phyloP scores from a whole-genome alignment of 2,113 vertebrate genomes.

The Pontoporia blainvillei region DNA sequence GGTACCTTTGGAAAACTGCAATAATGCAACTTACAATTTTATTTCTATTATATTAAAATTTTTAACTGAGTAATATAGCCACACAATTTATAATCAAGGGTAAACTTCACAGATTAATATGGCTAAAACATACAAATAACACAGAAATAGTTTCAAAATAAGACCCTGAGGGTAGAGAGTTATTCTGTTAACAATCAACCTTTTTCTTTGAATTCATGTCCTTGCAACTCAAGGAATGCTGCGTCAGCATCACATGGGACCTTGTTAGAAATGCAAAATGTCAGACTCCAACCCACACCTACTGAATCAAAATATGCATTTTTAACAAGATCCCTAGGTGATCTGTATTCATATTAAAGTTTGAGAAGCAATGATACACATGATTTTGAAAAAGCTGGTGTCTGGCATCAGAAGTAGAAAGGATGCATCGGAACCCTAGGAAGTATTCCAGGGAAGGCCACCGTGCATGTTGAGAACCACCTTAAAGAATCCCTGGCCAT shows the following conservation, averaged over 20 bases:
- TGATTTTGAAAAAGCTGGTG: not conserved
- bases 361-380: not conserved
- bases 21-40: not conserved
- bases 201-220: not conserved
- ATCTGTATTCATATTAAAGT: not conserved
- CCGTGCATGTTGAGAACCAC: rapidly evolving
- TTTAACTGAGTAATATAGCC: not conserved
- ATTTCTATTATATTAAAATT: not conserved
- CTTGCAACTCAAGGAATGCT: not conserved
- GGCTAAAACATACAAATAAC: not conserved
- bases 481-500: not conserved
- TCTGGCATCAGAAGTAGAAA: not conserved
- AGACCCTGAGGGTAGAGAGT: not conserved
- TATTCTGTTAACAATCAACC: not conserved
- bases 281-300: not conserved
- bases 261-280: not conserved
- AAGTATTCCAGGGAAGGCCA: not conserved
- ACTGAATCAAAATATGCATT: not conserved
- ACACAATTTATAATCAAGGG: not conserved
- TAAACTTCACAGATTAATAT: not conserved
- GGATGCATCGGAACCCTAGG: not conserved
- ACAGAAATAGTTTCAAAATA: not conserved
- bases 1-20: not conserved
- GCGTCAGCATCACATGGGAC: not conserved
- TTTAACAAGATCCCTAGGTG: not conserved